These are phyloP conservation scores for Donacobius atricapilla DNA, from an alignment of 2,113 vertebrate genomes.

Conservation along the genomic window DNA sequence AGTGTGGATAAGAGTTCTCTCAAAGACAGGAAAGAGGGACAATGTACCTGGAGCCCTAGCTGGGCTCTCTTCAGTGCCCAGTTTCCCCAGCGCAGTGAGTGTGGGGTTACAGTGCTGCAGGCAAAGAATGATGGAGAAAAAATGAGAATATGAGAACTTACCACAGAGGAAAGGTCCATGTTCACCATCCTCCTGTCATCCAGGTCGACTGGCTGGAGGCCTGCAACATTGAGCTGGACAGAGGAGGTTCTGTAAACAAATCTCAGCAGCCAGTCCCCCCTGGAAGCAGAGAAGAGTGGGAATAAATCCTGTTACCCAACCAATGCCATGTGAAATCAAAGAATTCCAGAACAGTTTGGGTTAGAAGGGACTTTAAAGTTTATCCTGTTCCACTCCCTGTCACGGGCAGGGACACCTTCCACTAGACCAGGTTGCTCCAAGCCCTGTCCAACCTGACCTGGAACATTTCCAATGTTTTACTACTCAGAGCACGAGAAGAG, in stretches of 20 bases:
- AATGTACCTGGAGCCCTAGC: neutral
- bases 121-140: neutral
- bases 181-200: conserved; percentile 87
- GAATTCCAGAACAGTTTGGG: neutral
- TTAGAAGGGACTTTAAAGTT: neutral
- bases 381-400: neutral
- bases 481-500: accelerated
- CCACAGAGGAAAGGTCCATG: conserved; percentile 90
- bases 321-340: neutral
- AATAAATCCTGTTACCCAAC: neutral
- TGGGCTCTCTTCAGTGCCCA: neutral
- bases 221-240: conserved; percentile 86
- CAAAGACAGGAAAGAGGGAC: neutral
- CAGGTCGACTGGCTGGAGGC: conserved; percentile 87
- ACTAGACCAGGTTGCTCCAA: neutral
- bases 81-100: neutral
- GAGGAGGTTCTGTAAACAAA: conserved; percentile 94
- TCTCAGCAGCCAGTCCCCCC: conserved; percentile 93
- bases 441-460: neutral
- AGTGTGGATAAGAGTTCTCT: neutral
- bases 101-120: neutral
- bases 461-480: neutral
- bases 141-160: conserved; percentile 43
- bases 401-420: neutral
- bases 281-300: conserved; percentile 32